Base-by-base conservation (phyloP, 2,888 invertebrate species). In the Notocelia uddmanniana region DNA sequence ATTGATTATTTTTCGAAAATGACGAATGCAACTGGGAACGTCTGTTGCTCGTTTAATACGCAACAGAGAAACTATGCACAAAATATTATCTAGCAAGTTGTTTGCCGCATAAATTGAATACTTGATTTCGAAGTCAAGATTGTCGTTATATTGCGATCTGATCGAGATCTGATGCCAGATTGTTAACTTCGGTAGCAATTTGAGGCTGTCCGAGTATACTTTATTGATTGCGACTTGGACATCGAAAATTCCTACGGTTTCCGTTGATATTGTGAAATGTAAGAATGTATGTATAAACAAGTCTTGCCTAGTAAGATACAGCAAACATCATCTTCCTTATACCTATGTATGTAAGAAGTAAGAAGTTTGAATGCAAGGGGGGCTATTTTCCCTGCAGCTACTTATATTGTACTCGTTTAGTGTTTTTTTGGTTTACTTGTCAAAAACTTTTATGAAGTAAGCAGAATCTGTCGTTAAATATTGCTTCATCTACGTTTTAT, bases 101-200 rank as follows among this genome's bases (percentile, higher is more conserved):
- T 85, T 78, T 76, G 74, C 81, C 78, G 82, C 79, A 83, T 88
- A 84, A 71, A 85, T 85, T 85, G 85, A 87, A 89, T 82, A 81
- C 77, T 82, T 73, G 82, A 83, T 84, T 79, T 74, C 71, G 74
- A 75, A 71, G 79, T 77, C 76, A 79, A 83, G 73, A 73, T 76
- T 85, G 87, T 86, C 86, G 82, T 80, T 81, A 79, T 81, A 78
- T 79, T 79, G 79, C 77, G 84, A 85, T 86, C 80, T 76, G 82
- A 85, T 87, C 83, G 78, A 76, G 79, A 81, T 83, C 8, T 31
- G 31, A 31, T 31, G 84, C 81, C 81, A 79, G 84, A 87, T 87
- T 81, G 81, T 84, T 83, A 85, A 85, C 83, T 85, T 85, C 85
- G 83, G 84, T 84, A 82, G 83, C 85, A 86, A 87, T 90, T 88